Evolutionary conservation across 2,888 invertebrate species (phyloP), one percentile per base, ranked within the genome.

Genomic region (Lampropteryx suffumata): DNA sequence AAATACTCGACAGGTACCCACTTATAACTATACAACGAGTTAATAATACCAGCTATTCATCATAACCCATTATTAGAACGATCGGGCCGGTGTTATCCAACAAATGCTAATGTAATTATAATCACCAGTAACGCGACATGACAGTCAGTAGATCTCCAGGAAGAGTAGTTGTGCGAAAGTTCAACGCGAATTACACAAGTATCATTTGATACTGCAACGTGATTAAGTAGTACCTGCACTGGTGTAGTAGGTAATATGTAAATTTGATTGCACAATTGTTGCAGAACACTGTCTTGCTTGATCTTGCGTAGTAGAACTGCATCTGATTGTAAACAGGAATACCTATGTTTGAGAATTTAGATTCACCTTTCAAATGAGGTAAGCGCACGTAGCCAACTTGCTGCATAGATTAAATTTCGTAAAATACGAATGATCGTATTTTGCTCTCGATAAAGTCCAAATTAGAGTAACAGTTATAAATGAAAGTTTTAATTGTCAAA

Each of bases 121-220:
- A 67, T 61, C 57, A 56, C 55, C 48, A 30, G 50, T 47, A 51
- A 49, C 40, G n/a, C n/a, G 36, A 52, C 40, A 45, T 44, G 33
- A 51, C 43, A 35, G 45, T 37, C 50, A 55, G 51, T 60, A 54
- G 40, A 52, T 50, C 57, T 52, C 50, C 56, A 59, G 61, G 57
- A 63, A 60, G 57, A 52, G 41, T 41, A 62, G 57, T n/a, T 70
- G 74, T 75, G 75, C 69, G 65, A 79, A 73, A 78, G 73, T 78
- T 75, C 73, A 77, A 54, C 51, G 44, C 37, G 45, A 64, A 59
- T 78, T 76, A 57, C 73, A 78, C 76, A 79, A 78, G 67, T 60
- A 68, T 69, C 65, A 70, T 74, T 76, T 78, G 74, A 77, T 78
- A 69, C 73, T 69, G 68, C 69, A 68, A 42, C 13, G 44, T 55